Conservation (phyloP, 1,140 invertebrate genomes). For the Eueides isabella region DNA sequence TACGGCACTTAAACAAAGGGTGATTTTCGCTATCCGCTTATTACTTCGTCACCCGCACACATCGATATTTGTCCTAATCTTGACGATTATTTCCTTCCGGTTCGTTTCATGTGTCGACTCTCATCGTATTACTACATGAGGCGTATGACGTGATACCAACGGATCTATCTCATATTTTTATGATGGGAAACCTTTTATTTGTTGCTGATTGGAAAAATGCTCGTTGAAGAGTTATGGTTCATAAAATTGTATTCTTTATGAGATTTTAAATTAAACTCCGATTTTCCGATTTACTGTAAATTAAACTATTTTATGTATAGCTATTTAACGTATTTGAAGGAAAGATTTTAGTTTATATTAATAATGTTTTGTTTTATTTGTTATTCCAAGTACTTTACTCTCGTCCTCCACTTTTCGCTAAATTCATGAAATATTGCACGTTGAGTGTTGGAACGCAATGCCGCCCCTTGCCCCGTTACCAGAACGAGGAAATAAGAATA, state of each 20-base stretch:
- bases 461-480: too few relatives aligned
- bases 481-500: too few relatives aligned
- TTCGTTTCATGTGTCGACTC: conserved; percentile 27
- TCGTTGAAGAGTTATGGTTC: conserved; percentile 11
- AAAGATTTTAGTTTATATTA: neutral
- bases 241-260: conserved; percentile 1
- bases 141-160: conserved; percentile 34
- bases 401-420: too few relatives aligned
- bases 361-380: too few relatives aligned
- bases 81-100: conserved; percentile 39
- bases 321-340: too few relatives aligned
- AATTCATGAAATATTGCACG: too few relatives aligned
- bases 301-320: neutral
- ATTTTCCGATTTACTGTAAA: neutral
- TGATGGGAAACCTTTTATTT: conserved; percentile 3
- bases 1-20: neutral
- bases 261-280: neutral
- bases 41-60: conserved; percentile 29
- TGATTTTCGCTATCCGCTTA: neutral
- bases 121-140: conserved; percentile 29
- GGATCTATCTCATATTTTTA: conserved; percentile 29
- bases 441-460: too few relatives aligned
- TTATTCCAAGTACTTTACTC: too few relatives aligned
- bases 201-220: conserved; percentile 17
- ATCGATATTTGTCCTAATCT: conserved; percentile 36